Base-by-base conservation (phyloP, 1,140 invertebrate species). In the Pseudomyrmex cubaensis region DNA sequence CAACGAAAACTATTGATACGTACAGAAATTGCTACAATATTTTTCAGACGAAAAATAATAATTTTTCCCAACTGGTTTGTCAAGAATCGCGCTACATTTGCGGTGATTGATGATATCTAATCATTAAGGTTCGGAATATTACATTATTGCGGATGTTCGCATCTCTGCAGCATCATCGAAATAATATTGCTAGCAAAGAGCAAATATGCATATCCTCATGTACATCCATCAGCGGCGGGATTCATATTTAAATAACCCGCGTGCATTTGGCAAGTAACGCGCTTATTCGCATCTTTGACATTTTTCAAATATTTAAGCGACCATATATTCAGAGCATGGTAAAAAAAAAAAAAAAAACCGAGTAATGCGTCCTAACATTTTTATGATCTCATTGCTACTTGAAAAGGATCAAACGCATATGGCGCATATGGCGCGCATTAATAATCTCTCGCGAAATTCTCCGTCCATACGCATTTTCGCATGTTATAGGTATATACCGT, bases 201-300 rank as follows among this genome's bases (percentile, higher is more conserved):
- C n/a, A 66, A 54, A 52, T 66, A 54, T 25, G 25, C 25, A 25
- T 50, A 54, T 44, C 66, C 64, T 54, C 62, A 15, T 46, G 17
- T 54, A 50, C n/a, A 44, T 66, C 74, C 74, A 77, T 77, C 67
- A 77, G 74, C 74, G 67, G 74, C 74, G 17, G 52, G 15, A 77
- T 77, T 77, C 62, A 54, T 77, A 76, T 76, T 76, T 77, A 77
- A 77, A 77, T 46, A 2, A 52, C 10, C 50, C 12, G 13, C 13
- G 13, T 25, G 44, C 22, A 50, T 72, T 80, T 10, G 44, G 52
- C 52, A 78, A 77, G 48, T 56, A 67, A 67, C 15, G 62, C 48
- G 48, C 13, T 63, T 46, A 5, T 48, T 25, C 17, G 20, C 52
- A 44, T 48, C 15, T 48, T 59, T 13, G 52, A 56, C 35, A 66